These are phyloP conservation scores for Girardinus metallicus DNA, from an alignment of 2,797 vertebrate genomes.

Conservation along the genomic window DNA sequence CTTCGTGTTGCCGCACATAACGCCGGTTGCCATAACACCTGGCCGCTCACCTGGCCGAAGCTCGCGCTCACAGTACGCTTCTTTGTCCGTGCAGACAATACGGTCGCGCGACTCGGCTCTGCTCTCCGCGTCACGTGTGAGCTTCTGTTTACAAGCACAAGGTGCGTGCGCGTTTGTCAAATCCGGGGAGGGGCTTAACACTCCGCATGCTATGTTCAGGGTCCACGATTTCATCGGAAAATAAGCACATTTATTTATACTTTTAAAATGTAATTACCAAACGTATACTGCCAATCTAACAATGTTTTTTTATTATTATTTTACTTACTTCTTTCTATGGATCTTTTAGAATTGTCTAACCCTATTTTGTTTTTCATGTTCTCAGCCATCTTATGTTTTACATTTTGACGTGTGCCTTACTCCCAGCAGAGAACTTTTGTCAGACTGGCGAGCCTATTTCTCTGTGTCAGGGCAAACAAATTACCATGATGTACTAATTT, in stretches of 20 bases:
- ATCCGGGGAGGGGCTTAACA: slow-evolving; percentile 68
- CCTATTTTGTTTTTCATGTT: background rate
- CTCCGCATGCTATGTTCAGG: slow-evolving; percentile 21
- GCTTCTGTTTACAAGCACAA: slow-evolving; percentile 90
- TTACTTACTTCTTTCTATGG: background rate
- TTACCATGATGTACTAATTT: no score
- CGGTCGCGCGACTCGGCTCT: slow-evolving; percentile 61
- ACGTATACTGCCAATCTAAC: background rate
- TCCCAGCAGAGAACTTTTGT: background rate
- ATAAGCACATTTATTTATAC: background rate
- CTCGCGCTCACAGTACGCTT: slow-evolving; percentile 25
- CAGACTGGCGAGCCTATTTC: background rate
- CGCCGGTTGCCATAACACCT: slow-evolving; percentile 54
- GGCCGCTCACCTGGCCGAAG: slow-evolving; percentile 50
- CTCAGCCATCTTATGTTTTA: background rate
- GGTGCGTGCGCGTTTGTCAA: slow-evolving; percentile 69
- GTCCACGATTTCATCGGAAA: background rate
- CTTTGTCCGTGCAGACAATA: slow-evolving; percentile 72
- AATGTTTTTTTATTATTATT: background rate
- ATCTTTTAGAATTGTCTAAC: background rate
- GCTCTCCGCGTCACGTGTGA: slow-evolving; percentile 81
- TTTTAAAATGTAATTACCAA: background rate
- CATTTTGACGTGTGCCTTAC: background rate
- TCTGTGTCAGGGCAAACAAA: background rate
- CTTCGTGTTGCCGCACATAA: slow-evolving; percentile 7